Evolutionary conservation across 1,140 invertebrate genomes (phyloP), one percentile per base, ranked within the genome.

Genomic region (Sinonovacula constricta): DNA sequence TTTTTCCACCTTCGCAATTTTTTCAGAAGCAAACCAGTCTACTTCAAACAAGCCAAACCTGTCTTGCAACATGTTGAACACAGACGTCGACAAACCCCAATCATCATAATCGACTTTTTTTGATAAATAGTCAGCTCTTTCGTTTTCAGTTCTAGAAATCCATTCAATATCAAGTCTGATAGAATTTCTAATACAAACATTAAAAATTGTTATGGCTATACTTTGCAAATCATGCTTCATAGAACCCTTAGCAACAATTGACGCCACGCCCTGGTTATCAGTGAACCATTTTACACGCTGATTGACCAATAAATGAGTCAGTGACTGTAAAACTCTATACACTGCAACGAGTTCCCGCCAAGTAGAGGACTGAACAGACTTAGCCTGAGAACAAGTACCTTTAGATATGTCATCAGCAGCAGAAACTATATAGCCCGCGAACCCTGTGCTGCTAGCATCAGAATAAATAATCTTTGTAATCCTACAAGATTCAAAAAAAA

Each of bases 151-250:
- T 30, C 67, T 45, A 3, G 65, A 65, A n/a, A 80, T n/a, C 65
- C 79, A 74, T 76, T 81, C 79, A 36, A 76, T 63, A 30, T 65
- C 39, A 26, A 71, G 22, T 7, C 65, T 49, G 22, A 76, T 53
- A 51, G 56, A 65, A 66, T 81, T 54, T 62, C 45, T 57, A 2
- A 70, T 31, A 70, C 67, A 81, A 49, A 63, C n/a, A n/a, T n/a
- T n/a, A n/a, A 81, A 56, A n/a, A 76, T 77, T 14, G 60, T 15
- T 33, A 22, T 7, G 28, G 66, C 54, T 34, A 71, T 33, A 26
- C 31, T 24, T 49, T 66, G 65, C 18, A 82, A 26, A 26, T 51
- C 63, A 12, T 28, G 14, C 45, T 74, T 80, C 71, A 75, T 79
- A 45, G 39, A 65, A 5, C 71, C 80, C 30, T 68, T 67, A n/a